These are phyloP conservation scores for Buathra laborator DNA, from an alignment of 2,888 invertebrate species.

Conservation along the genomic window DNA sequence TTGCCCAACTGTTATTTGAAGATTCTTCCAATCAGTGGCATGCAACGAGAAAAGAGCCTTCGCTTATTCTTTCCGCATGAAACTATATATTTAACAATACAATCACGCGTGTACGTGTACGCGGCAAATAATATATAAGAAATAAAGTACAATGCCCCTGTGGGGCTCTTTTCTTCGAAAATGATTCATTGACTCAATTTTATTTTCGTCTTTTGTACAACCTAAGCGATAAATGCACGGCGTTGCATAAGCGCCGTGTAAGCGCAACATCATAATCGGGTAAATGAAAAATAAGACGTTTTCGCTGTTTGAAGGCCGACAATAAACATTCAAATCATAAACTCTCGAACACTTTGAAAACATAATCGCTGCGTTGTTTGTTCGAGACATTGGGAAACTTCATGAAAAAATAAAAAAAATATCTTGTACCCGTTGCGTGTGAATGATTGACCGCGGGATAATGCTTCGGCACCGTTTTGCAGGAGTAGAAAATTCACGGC, in stretches of 20 bases:
- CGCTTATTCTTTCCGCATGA: conserved; percentile 10
- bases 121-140: neutral
- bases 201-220: neutral
- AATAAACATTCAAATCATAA: neutral
- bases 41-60: conserved; percentile 46
- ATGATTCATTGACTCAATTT: conserved; percentile 12
- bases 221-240: neutral
- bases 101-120: neutral
- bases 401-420: conserved; percentile 17
- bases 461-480: neutral
- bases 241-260: neutral
- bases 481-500: conserved; percentile 8
- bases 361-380: neutral
- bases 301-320: conserved; percentile 14
- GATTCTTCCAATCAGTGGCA: conserved; percentile 55
- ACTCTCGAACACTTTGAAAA: neutral
- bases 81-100: neutral
- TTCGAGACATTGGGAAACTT: conserved; percentile 18
- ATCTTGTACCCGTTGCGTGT: conserved; percentile 63
- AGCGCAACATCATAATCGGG: conserved; percentile 9
- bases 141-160: neutral
- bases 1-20: conserved; percentile 45
- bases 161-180: neutral
- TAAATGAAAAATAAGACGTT: conserved; percentile 32
- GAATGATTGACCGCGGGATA: conserved; percentile 63